phyloP scores from a whole-genome alignment of 2,797 vertebrate genomes.

The Moxostoma hubbsi region DNA sequence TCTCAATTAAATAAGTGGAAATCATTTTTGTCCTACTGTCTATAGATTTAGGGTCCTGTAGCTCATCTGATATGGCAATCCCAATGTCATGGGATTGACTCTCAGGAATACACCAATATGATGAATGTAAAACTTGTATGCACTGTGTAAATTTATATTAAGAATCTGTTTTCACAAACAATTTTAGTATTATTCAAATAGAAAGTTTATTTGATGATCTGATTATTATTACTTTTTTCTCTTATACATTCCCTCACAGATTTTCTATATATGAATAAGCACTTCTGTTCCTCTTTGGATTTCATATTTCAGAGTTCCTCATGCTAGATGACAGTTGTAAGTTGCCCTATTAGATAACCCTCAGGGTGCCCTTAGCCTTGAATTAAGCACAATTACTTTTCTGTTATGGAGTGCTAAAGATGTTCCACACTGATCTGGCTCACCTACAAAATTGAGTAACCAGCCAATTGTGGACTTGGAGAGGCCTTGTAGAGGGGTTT shows the following conservation, averaged over 20 bases:
- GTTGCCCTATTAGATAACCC: conserved; percentile 89
- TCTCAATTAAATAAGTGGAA: too few relatives aligned
- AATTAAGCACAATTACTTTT: conserved; percentile 97
- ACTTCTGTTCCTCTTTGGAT: conserved; percentile 69
- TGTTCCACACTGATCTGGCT: conserved; percentile 86
- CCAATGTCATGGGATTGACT: too few relatives aligned
- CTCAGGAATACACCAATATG: too few relatives aligned
- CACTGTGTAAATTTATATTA: too few relatives aligned
- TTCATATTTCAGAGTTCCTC: conserved; percentile 84
- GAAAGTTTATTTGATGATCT: too few relatives aligned
- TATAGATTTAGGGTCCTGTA: too few relatives aligned
- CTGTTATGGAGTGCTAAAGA: conserved; percentile 94
- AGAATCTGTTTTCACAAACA: too few relatives aligned
- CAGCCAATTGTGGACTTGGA: conserved; percentile 88
- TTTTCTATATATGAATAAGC: conserved; percentile 18
- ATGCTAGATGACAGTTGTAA: conserved; percentile 86
- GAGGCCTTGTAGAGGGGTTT: conserved; percentile 85
- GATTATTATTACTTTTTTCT: neutral
- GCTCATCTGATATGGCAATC: too few relatives aligned
- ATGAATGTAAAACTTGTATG: too few relatives aligned
- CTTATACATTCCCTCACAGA: neutral
- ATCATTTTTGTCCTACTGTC: too few relatives aligned
- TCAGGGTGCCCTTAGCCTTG: conserved; percentile 88
- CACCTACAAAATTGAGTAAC: conserved; percentile 93
- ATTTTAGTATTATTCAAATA: too few relatives aligned